Evolutionary conservation across 2,113 vertebrate species (phyloP).

Genomic region (Fregetta grallaria): DNA sequence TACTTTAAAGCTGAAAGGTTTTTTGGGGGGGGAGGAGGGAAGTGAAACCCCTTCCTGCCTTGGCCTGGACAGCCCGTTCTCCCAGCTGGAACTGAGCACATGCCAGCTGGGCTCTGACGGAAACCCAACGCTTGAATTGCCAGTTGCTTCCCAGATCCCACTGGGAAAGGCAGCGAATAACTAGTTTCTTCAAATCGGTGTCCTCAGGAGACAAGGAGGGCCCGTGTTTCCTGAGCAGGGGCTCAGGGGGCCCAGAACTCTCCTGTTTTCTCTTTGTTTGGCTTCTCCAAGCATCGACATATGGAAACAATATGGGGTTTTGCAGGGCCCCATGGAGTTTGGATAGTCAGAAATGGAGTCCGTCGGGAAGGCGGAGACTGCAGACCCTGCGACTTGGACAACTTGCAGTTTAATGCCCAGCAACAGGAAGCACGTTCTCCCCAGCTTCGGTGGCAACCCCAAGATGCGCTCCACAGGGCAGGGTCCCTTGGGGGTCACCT

Average conservation of each 20-base stretch:
- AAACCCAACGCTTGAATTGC: neutral
- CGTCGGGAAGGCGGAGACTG: neutral
- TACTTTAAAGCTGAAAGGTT: neutral
- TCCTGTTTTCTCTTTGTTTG: constrained; percentile 14
- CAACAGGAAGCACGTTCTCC: neutral
- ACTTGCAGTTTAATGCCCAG: neutral
- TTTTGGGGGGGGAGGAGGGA: rapidly evolving
- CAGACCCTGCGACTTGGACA: neutral
- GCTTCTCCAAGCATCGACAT: neutral
- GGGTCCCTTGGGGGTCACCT: neutral
- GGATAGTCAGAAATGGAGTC: neutral
- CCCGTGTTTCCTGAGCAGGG: neutral
- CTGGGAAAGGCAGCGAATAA: neutral
- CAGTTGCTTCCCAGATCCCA: neutral
- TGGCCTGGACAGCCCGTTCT: neutral
- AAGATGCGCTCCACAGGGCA: neutral
- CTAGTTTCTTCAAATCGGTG: neutral
- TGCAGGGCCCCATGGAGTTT: neutral
- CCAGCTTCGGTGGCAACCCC: neutral
- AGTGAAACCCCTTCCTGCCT: neutral
- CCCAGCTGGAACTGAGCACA: neutral
- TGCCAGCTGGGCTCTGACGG: neutral
- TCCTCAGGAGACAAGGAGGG: neutral
- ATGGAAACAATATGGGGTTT: neutral
- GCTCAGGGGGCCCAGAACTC: neutral